Evolutionary conservation across 2,888 invertebrate species (phyloP).

Genomic region (Anticlea derivata): DNA sequence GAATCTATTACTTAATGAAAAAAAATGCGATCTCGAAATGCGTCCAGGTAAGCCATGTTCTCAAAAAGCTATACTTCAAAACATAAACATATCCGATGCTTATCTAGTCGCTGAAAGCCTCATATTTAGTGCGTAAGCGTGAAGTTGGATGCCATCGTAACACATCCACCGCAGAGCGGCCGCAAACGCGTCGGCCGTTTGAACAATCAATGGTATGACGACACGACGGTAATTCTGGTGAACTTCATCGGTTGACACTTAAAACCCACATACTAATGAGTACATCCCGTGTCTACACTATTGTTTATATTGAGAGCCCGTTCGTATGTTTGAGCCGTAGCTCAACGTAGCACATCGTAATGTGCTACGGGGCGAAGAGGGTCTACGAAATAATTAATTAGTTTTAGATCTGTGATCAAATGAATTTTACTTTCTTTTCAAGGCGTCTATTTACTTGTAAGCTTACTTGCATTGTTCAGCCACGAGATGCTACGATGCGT

Average conservation of each 20-base stretch:
- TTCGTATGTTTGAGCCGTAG: neutral
- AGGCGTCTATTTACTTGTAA: no score
- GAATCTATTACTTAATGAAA: no score
- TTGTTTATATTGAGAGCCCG: neutral
- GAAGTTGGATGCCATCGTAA: conserved; percentile 61
- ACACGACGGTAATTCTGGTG: conserved; percentile 49
- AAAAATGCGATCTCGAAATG: no score
- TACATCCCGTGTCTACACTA: neutral
- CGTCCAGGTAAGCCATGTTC: no score
- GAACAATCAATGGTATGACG: conserved; percentile 65
- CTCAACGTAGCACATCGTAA: no score
- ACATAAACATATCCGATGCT: neutral
- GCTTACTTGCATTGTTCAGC: no score
- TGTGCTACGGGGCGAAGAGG: conserved; percentile 2
- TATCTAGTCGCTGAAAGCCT: conserved; percentile 1
- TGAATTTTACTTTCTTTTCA: no score
- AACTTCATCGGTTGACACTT: conserved; percentile 44
- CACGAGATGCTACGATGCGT: conserved; percentile 6
- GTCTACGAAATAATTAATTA: no score
- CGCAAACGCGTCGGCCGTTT: conserved; percentile 62
- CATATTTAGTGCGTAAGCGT: conserved; percentile 19
- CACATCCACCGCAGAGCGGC: conserved; percentile 64
- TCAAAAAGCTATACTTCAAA: neutral
- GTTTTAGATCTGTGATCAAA: no score
- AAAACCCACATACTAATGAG: conserved; percentile 31